Base-by-base conservation (phyloP, 2,797 vertebrate species). In the Gadopsis marmoratus region DNA sequence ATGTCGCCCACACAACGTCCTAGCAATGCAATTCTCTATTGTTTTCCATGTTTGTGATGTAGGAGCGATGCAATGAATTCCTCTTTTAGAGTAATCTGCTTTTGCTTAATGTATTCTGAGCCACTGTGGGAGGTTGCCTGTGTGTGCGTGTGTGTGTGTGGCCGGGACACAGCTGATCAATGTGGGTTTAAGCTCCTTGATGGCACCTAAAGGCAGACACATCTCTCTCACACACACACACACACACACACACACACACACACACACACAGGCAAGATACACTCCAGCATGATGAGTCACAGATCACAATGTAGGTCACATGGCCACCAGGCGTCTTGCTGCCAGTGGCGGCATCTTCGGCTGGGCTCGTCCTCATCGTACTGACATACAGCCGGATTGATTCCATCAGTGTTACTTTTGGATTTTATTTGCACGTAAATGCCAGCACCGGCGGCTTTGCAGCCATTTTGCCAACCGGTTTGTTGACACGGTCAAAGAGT, bases 261-360 rank as follows among this genome's bases (percentile, higher is more conserved):
- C 56, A 63, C 41, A 41, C 12, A 37, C 26, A 35, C 5, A 7
- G 35, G 41, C 55, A 21, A 43, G 5, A 74, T 0, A 35, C 63
- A 68, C 78, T 39, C 63, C 58, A 60, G 54, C 69, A 64, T 66
- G 85, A 86, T 92, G 90, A 92, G 80, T 91, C 89, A 92, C 65
- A 70, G 69, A 86, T 84, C 74, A 66, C 55, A 62, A 78, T 82
- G 67, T 84, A 77, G 88, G 88, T 84, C 86, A 86, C 64, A 71
- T 29, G 35, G 60, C 51, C 64, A 23, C 4, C 9, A 5, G 61
- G 31, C 9, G 14, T 75, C 65, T 78, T 3, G 10, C 41, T 48
- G 47, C 51, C 79, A 41, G 64, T 4, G 10, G 21, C 4, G 13
- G 8, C 4, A 26, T 37, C 37, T 47, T 54, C 16, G 16, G 7